These are phyloP conservation scores for Ciona savignyi DNA, from an alignment of 23 tunicate species.

Conservation along the genomic window DNA sequence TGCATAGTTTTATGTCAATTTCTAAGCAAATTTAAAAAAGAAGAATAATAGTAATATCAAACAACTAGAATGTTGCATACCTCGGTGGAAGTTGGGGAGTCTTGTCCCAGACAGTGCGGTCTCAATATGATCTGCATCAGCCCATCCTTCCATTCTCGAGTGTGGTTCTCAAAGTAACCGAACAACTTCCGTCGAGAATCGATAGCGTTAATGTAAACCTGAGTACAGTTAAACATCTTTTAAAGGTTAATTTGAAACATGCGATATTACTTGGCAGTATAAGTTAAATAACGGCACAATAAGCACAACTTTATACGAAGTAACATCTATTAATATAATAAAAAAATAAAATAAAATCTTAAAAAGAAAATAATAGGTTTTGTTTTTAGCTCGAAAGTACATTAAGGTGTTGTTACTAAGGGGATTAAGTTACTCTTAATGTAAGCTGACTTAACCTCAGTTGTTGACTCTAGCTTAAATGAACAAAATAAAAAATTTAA, in stretches of 20 bases:
- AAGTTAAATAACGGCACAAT: background rate
- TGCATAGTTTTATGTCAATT: too few relatives aligned
- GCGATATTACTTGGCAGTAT: too few relatives aligned
- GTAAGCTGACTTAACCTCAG: too few relatives aligned
- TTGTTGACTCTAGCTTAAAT: too few relatives aligned
- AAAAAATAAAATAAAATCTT: background rate
- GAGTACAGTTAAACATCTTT: background rate
- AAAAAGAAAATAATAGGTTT: background rate
- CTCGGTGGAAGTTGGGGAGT: constrained; percentile 26
- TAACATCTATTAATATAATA: background rate
- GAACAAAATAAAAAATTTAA: too few relatives aligned
- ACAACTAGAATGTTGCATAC: constrained; percentile 41
- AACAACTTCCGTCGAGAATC: constrained; percentile 61
- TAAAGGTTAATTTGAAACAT: too few relatives aligned
- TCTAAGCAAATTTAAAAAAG: too few relatives aligned
- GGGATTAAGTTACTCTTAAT: too few relatives aligned
- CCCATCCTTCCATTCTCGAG: constrained; percentile 82
- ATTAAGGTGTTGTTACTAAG: too few relatives aligned
- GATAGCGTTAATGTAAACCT: constrained; percentile 80
- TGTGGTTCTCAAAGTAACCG: constrained; percentile 73
- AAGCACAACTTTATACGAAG: background rate
- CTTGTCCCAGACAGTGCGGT: constrained; percentile 60
- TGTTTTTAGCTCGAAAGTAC: too few relatives aligned
- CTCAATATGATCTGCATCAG: constrained; percentile 57
- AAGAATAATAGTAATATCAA: too few relatives aligned